A percentile compares a stretch with the other conserved stretches of the same genome.
These are phyloP conservation scores for Heterocephalus glaber DNA, from an alignment of 2,113 vertebrate genomes.

Conservation along the genomic window DNA sequence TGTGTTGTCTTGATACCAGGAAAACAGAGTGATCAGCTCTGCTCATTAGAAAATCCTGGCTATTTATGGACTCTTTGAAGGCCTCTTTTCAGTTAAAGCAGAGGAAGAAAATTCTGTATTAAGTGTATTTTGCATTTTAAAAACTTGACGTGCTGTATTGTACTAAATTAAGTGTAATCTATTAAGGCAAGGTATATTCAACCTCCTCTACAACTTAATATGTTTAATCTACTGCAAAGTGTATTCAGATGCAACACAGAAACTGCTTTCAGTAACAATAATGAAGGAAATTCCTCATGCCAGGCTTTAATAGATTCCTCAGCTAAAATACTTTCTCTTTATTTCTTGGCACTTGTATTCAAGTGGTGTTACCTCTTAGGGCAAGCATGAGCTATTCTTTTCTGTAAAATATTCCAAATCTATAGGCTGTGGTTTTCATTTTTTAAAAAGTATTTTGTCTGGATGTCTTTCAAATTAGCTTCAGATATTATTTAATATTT, in stretches of 20 bases:
- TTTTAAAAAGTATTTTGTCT: conserved; percentile 86
- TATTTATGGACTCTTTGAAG: conserved; percentile 83
- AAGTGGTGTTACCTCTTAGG: conserved; percentile 85
- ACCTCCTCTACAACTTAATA: conserved; percentile 82
- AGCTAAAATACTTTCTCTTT: conserved; percentile 85
- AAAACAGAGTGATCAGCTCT: conserved; percentile 85
- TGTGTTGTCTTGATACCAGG: conserved; percentile 83
- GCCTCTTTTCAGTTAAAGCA: conserved; percentile 81
- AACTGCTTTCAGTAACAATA: conserved; percentile 80
- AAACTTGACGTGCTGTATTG: conserved; percentile 84
- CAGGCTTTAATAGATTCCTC: conserved; percentile 86
- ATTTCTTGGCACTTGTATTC: conserved; percentile 85
- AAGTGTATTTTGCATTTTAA: conserved; percentile 84
- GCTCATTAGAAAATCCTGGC: conserved; percentile 82
- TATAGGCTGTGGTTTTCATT: conserved; percentile 82
- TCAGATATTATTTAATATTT: conserved; percentile 86
- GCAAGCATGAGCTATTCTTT: conserved; percentile 84
- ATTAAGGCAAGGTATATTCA: conserved; percentile 83
- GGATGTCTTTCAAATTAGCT: conserved; percentile 86
- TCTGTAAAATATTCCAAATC: conserved; percentile 83
- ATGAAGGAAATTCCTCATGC: conserved; percentile 84
- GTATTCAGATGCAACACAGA: conserved; percentile 84
- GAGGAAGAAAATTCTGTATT: conserved; percentile 81
- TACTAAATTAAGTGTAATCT: conserved; percentile 86
- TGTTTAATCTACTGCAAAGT: conserved; percentile 82